A percentile compares a stretch with the other conserved stretches of the same genome.
Evolutionary conservation across 2,113 vertebrate genomes (phyloP).

Genomic region (Ailurus styani): DNA sequence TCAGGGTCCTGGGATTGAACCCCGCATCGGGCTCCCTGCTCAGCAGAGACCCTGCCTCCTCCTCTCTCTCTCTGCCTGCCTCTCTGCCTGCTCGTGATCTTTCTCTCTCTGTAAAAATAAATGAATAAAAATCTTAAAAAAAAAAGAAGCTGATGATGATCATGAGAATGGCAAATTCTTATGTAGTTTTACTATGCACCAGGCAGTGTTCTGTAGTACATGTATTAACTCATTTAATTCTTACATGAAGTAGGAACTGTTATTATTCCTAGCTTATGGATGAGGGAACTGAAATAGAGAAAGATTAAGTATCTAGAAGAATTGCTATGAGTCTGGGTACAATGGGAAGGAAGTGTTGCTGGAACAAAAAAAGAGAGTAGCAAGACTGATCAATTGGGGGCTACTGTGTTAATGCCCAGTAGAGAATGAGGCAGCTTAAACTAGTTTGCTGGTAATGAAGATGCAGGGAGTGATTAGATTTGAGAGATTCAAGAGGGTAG

Average conservation of each 20-base stretch:
- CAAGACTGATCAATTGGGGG: neutral
- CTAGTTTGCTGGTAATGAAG: neutral
- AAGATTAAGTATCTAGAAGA: neutral
- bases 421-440: neutral
- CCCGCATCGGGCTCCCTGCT: no score
- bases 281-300: neutral
- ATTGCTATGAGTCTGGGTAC: neutral
- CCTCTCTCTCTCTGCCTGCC: no score
- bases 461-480: neutral
- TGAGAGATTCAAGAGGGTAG: neutral
- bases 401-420: neutral
- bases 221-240: neutral
- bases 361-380: neutral
- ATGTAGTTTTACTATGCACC: neutral
- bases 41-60: no score
- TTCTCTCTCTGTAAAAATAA: no score
- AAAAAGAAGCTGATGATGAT: no score
- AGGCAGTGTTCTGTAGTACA: neutral
- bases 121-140: no score
- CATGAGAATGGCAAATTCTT: neutral
- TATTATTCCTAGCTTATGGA: neutral
- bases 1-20: no score
- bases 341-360: neutral
- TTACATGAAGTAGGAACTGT: neutral
- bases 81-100: no score